Conservation (phyloP, 2,113 vertebrate genomes). For the Entomyzon cyanotis region DNA sequence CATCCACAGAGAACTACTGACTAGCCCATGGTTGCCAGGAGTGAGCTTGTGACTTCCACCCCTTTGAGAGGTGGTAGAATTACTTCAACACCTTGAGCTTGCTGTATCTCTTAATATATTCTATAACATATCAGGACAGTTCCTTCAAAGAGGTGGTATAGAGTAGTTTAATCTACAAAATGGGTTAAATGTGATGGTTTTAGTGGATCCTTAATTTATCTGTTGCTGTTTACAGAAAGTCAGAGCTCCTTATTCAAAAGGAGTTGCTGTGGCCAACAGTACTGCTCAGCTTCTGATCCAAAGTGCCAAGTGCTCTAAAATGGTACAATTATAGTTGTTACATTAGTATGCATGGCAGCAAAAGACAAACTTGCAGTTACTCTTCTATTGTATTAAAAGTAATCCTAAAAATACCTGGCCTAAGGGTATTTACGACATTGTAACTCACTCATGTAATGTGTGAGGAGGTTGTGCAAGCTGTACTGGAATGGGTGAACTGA, state of each 20-base stretch:
- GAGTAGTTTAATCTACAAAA: neutral
- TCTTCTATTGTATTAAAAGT: neutral
- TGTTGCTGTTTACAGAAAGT: neutral
- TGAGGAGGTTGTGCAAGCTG: neutral
- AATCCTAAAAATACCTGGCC: neutral
- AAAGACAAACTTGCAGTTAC: neutral
- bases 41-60: neutral
- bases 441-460: no score
- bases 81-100: neutral
- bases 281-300: neutral
- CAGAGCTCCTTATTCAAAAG: neutral
- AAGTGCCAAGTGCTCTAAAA: neutral
- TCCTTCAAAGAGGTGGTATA: neutral
- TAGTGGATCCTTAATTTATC: neutral
- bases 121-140: neutral
- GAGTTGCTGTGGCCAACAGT: neutral
- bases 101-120: neutral
- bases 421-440: neutral
- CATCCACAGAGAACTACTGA: rapidly evolving
- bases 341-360: neutral
- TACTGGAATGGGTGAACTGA: neutral
- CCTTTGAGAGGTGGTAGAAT: neutral
- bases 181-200: neutral
- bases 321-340: neutral
- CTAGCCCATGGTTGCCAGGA: neutral